Evolutionary conservation across 1,140 invertebrate species (phyloP), one percentile per base, ranked within the genome.

Genomic region (Drosophila tani): DNA sequence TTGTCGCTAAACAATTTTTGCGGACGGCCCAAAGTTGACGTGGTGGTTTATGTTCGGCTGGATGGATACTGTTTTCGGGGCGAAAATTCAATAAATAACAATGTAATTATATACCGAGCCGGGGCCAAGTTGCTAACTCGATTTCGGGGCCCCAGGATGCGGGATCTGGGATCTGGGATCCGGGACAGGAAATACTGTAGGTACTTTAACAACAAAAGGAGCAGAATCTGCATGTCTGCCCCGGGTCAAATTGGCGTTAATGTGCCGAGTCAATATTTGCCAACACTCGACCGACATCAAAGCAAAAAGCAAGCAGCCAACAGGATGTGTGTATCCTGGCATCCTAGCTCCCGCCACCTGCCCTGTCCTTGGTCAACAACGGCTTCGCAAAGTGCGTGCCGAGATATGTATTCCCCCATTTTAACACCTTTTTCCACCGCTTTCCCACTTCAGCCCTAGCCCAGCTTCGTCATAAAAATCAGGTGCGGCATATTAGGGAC

Each of bases 71-170:
- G 66, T 67, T 73, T 62, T 65, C 43, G 43, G 63, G 59, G 59
- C 65, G 64, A 83, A 81, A 88, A 90, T 90, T 87, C 84, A 88
- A 88, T 88, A 88, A 90, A 88, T 90, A 90, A 88, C 87, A 90
- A 84, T 88, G 85, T 88, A 90, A 88, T 88, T 88, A 86, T 74
- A 81, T 71, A 75, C 69, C 60, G 62, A 84, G 56, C 59, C 47
- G 19, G 19, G 82, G 60, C 35, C 62, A 62, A 68, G 57, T 66
- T 62, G 51, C 75, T 69, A 75, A 69, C 65, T 79, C 78, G 81
- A 80, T 79, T 62, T 27, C 55, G 75, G 46, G 53, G 32, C 24
- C 47, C 59, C 38, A 15, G 17, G 58, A 35, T 6, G 27, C 24
- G 17, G 19, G 58, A 35, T 35, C 2, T 4, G 15, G 51, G 29